Conservation (phyloP, 2,113 vertebrate genomes). For the Tympanuchus pallidicinctus region DNA sequence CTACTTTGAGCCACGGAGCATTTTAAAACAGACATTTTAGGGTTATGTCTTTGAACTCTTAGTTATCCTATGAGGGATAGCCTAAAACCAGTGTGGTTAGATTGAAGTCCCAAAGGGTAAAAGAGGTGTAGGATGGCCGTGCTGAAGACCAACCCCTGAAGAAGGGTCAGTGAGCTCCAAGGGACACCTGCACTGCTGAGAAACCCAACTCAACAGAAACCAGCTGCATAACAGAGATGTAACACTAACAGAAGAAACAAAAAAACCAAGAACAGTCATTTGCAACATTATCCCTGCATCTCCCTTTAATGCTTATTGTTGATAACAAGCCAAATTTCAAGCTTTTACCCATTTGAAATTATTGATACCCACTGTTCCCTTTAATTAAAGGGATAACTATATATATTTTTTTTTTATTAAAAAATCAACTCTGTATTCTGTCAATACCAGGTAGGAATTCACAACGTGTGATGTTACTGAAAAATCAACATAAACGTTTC, state of each 20-base stretch:
- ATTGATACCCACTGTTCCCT: conserved; percentile 88
- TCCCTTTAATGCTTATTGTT: conserved; percentile 76
- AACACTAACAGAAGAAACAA: conserved; percentile 36
- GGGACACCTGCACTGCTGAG: conserved; percentile 68
- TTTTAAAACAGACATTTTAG: background rate
- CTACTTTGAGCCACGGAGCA: background rate
- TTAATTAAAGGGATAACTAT: conserved; percentile 96
- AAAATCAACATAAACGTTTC: conserved; percentile 79
- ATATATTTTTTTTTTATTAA: conserved; percentile 86
- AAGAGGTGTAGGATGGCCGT: conserved; percentile 19
- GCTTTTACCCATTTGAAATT: conserved; percentile 80
- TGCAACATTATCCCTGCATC: conserved; percentile 76
- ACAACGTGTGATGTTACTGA: conserved; percentile 91
- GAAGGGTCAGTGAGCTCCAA: conserved; percentile 48
- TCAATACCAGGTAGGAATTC: conserved; percentile 93
- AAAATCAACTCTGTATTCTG: conserved; percentile 93
- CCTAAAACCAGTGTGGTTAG: background rate
- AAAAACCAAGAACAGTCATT: conserved; percentile 59
- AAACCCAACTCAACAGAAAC: conserved; percentile 59
- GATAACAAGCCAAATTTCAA: conserved; percentile 76
- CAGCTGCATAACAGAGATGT: conserved; percentile 52
- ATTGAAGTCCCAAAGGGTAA: background rate
- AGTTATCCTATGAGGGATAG: background rate
- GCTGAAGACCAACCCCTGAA: background rate
- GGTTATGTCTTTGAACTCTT: background rate